Evolutionary conservation across 2,888 invertebrate genomes (phyloP), one percentile per base, ranked within the genome.

Genomic region (Sinohyriopsis cumingii): DNA sequence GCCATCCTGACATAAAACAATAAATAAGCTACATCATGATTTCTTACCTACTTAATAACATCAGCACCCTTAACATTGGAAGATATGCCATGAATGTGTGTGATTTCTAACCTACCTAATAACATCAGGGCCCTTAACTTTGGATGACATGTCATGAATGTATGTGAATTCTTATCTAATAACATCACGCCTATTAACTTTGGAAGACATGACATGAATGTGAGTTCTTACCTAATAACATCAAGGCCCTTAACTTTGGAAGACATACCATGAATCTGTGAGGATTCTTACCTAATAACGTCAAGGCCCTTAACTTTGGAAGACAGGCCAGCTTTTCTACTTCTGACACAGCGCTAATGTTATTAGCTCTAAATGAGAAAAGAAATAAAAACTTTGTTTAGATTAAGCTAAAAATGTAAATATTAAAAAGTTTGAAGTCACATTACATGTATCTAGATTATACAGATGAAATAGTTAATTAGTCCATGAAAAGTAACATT

Each of bases 231-330:
- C 88, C 7, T 7, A 33, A 33, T 9, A 33, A 7, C 7, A 33
- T 33, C 33, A 33, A 33, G 45, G 45, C 45, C 45, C 3, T 33
- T 12, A 45, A 45, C 45, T 45, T 45, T 45, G 2, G 2, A 45
- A 45, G 1, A 45, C 45, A 45, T 15, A 2, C 45, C 33, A 33
- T 33, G 33, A 33, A 33, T 33, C 9, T 33, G 33, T 33, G 33
- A 33, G 33, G 7, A 7, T 33, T 33, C 72, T 65, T 79, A 89
- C 89, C 88, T 73, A 85, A 76, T 15, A 89, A 69, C 7, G 87
- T 88, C 45, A 89, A 67, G 53, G 89, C 89, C 81, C 89, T 79
- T 59, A 90, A 74, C 71, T 85, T 75, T 19, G 89, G 89, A 9
- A 90, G 75, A 24, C 69, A 66, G 65, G 87, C 84, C 53, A 90